These are phyloP conservation scores for Tenthredo mesomela DNA, from an alignment of 2,888 invertebrate species.

Conservation along the genomic window DNA sequence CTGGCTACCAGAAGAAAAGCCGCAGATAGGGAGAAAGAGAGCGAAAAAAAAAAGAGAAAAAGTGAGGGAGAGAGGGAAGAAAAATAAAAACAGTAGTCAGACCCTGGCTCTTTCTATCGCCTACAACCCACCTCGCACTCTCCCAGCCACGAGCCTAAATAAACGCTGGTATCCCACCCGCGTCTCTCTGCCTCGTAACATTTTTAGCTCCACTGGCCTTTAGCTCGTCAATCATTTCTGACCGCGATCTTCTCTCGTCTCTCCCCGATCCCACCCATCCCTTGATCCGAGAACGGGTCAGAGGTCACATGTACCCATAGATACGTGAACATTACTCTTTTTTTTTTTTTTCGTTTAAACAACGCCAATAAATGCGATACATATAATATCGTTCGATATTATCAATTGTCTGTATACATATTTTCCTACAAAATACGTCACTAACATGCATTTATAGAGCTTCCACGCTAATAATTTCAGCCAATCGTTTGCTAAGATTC, in stretches of 20 bases:
- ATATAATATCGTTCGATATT: background rate
- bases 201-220: conserved; percentile 66
- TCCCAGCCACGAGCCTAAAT: conserved; percentile 24
- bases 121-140: background rate
- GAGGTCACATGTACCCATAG: conserved; percentile 8
- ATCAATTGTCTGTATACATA: background rate
- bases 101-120: conserved; percentile 18
- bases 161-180: conserved; percentile 29
- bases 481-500: background rate
- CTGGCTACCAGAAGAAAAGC: conserved; percentile 18
- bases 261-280: background rate
- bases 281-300: conserved; percentile 39
- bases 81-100: conserved; percentile 18
- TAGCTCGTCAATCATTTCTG: conserved; percentile 67
- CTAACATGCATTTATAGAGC: too few relatives aligned
- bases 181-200: conserved; percentile 56
- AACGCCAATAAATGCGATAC: background rate
- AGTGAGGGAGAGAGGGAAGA: background rate
- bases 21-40: conserved; percentile 17
- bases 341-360: background rate
- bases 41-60: background rate
- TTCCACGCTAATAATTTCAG: too few relatives aligned
- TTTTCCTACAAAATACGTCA: background rate
- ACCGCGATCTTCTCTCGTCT: conserved; percentile 38
- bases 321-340: background rate